phyloP scores from a whole-genome alignment of 2,888 invertebrate genomes.

The Synanthedon tipuliformis region DNA sequence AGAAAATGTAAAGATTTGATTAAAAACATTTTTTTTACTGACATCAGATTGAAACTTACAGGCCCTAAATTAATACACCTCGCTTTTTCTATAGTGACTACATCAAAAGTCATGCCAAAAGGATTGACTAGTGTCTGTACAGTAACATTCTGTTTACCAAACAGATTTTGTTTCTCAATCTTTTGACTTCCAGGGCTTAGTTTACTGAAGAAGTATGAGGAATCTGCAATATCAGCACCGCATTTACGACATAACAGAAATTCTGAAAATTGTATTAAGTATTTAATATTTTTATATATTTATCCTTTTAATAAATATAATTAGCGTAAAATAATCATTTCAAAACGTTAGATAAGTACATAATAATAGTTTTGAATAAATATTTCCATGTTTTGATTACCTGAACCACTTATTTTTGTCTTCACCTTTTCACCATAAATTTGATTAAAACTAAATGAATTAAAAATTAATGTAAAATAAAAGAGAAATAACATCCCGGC shows the following conservation, averaged over 20 bases:
- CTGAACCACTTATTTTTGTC: background rate
- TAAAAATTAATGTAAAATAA: background rate
- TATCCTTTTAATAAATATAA: background rate
- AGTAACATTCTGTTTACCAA: constrained; percentile 63
- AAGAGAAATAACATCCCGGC: background rate
- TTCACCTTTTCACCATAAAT: background rate
- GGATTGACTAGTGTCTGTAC: constrained; percentile 70
- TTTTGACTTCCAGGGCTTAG: constrained; percentile 59
- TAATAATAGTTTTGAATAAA: no score
- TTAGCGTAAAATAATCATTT: no score
- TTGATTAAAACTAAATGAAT: background rate
- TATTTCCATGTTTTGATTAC: background rate
- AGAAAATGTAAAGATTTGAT: background rate
- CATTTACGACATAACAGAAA: constrained; percentile 69
- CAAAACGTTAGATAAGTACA: no score
- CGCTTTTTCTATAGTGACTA: constrained; percentile 64
- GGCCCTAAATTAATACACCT: constrained; percentile 64
- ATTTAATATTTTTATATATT: background rate
- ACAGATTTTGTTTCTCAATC: constrained; percentile 59
- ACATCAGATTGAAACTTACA: constrained; percentile 32
- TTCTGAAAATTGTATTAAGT: constrained; percentile 33
- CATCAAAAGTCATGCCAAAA: constrained; percentile 63
- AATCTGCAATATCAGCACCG: constrained; percentile 69
- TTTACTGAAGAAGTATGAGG: constrained; percentile 61
- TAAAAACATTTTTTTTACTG: no score